Base-by-base conservation (phyloP, 2,113 vertebrate genomes). In the Brachirus orientalis region DNA sequence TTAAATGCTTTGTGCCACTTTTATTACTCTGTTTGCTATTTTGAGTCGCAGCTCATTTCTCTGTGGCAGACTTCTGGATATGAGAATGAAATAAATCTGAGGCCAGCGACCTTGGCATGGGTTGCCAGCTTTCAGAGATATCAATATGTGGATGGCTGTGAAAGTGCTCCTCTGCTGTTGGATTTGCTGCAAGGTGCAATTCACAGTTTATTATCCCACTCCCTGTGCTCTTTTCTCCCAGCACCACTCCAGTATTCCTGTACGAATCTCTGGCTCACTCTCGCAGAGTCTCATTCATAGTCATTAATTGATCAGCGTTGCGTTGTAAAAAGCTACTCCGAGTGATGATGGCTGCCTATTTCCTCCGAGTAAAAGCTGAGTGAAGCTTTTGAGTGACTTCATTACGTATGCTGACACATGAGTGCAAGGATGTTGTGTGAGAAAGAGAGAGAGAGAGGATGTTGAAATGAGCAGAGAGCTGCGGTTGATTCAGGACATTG, bases 301-400 rank as follows among this genome's bases (percentile, higher is more conserved):
- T 88, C 86, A 89, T 90, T 89, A 90, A 89, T 87, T 85, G 84
- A 85, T 90, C 82, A 85, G 81, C n/a, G 79, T 61, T 74, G 87
- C 81, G 81, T 77, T 88, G 84, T 89, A 84, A 90, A 90, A 84
- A 85, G 85, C 80, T 81, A 84, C 87, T 92, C 79, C 62, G 70
- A 71, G 63, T 40, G 75, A 81, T 76, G 70, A 56, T 14, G 40
- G 59, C 63, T 62, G 64, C 57, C 76, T 72, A 82, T 89, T 83
- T 82, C 83, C 80, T 82, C 40, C 48, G 54, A 72, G 76, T 83
- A 75, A 90, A 86, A 89, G 88, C 82, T 62, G 80, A 71, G 72
- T 82, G 72, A 37, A 67, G 70, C 78, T 72, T 28, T 59, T 19
- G 55, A 79, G 64, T 59, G 69, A 72, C 56, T 75, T 90, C 76